Percentiles rank a stretch among this genome's conserved stretches.
These are phyloP conservation scores for Caretta caretta DNA, from an alignment of 2,113 vertebrate species.

Conservation along the genomic window DNA sequence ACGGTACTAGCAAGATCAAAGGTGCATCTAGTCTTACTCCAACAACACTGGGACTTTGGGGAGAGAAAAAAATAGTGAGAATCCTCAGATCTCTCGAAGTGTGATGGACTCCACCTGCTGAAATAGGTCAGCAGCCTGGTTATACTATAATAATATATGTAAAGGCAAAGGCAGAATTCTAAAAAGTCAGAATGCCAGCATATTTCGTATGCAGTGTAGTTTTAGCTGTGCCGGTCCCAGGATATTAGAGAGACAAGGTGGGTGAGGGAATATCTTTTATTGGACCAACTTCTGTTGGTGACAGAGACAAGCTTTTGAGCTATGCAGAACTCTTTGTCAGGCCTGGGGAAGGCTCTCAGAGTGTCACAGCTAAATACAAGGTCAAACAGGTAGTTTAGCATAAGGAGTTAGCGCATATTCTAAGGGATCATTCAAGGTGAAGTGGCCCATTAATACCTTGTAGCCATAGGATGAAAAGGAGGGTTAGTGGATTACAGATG, in stretches of 20 bases:
- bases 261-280: no score
- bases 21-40: not conserved
- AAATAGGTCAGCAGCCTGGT: not conserved
- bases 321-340: not conserved
- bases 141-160: not conserved
- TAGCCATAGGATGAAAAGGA: not conserved
- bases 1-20: not conserved
- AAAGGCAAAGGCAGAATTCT: not conserved
- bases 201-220: not conserved
- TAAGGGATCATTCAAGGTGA: not conserved
- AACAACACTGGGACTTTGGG: not conserved
- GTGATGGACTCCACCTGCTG: not conserved
- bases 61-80: not conserved
- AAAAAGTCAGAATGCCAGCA: not conserved
- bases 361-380: not conserved
- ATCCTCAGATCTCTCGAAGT: not conserved
- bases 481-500: not conserved
- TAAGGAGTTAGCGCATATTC: no score
- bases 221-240: no score
- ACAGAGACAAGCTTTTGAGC: no score
- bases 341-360: not conserved
- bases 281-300: no score
- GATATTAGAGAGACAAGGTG: no score
- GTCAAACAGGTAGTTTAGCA: not conserved
- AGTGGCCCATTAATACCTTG: not conserved